These are phyloP conservation scores for Pomacea canaliculata DNA, from an alignment of 2,888 invertebrate species.

Conservation along the genomic window DNA sequence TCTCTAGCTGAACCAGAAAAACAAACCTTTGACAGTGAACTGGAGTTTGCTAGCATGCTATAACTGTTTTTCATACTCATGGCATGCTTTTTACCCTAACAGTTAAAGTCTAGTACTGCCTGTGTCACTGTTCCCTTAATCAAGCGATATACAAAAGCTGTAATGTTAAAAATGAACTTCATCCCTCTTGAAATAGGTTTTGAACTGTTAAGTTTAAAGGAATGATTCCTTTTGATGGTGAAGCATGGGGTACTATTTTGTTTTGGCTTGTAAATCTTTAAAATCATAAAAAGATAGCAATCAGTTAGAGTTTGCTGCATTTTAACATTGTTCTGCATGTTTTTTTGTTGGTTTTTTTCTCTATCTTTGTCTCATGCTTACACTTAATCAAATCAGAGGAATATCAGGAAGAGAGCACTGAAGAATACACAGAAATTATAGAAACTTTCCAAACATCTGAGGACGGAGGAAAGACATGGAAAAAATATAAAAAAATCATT, in stretches of 20 bases:
- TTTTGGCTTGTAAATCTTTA: neutral
- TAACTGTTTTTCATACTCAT: too few relatives aligned
- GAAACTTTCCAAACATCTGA: constrained; percentile 58
- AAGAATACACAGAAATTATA: constrained; percentile 53
- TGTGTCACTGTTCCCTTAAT: too few relatives aligned
- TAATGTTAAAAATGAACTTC: too few relatives aligned
- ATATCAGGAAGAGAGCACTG: constrained; percentile 38
- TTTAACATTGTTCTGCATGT: constrained; percentile 3
- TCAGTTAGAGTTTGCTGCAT: constrained; percentile 1
- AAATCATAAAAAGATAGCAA: constrained; percentile 2
- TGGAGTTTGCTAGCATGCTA: too few relatives aligned
- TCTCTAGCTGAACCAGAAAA: too few relatives aligned
- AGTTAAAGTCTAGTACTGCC: too few relatives aligned
- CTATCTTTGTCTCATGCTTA: constrained; percentile 19
- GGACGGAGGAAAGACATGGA: constrained; percentile 55
- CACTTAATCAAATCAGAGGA: constrained; percentile 28
- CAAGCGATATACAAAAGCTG: too few relatives aligned
- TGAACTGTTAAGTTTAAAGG: too few relatives aligned
- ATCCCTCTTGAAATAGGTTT: too few relatives aligned
- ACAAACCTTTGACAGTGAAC: too few relatives aligned
- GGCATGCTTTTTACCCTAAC: too few relatives aligned
- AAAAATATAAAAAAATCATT: constrained; percentile 59
- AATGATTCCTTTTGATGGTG: too few relatives aligned
- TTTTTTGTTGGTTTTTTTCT: neutral
- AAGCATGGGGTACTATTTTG: neutral